Conservation (phyloP, 2,113 vertebrate species). For the Chaetorhynchus papuensis region DNA sequence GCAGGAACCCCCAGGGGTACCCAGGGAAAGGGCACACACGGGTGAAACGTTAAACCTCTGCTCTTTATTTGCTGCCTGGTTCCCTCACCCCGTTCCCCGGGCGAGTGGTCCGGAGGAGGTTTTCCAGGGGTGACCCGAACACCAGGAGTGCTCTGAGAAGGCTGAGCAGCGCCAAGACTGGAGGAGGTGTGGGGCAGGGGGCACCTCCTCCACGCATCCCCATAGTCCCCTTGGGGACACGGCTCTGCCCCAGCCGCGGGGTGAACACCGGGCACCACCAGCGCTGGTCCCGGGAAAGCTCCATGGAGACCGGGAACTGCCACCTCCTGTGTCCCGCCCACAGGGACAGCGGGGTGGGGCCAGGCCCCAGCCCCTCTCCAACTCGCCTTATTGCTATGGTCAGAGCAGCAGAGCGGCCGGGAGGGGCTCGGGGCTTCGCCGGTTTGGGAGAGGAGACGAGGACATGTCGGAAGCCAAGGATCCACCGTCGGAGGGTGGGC, state of each 20-base stretch:
- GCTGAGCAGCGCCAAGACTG: background rate
- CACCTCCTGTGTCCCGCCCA: background rate
- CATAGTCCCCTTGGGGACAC: background rate
- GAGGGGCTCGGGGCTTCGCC: background rate
- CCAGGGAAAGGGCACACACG: background rate
- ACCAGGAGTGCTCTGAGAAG: background rate
- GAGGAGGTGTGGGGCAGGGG: background rate
- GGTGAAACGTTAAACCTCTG: slow-evolving; percentile 67
- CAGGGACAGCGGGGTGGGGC: background rate
- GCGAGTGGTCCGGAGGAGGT: background rate
- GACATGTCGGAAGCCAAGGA: background rate
- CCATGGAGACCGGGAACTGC: background rate
- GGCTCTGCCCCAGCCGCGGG: background rate
- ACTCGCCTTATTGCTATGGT: slow-evolving; percentile 68
- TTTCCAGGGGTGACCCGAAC: background rate
- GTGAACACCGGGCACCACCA: background rate
- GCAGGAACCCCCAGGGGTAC: background rate
- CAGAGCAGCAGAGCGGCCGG: background rate
- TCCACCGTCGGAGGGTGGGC: background rate
- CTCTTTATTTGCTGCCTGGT: slow-evolving; percentile 55
- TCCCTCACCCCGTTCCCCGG: background rate
- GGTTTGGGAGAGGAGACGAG: background rate
- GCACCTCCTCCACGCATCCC: background rate
- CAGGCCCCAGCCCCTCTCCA: background rate
- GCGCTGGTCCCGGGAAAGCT: background rate